phyloP scores from a whole-genome alignment of 2,797 vertebrate genomes.

The Oreonectes daqikongensis region DNA sequence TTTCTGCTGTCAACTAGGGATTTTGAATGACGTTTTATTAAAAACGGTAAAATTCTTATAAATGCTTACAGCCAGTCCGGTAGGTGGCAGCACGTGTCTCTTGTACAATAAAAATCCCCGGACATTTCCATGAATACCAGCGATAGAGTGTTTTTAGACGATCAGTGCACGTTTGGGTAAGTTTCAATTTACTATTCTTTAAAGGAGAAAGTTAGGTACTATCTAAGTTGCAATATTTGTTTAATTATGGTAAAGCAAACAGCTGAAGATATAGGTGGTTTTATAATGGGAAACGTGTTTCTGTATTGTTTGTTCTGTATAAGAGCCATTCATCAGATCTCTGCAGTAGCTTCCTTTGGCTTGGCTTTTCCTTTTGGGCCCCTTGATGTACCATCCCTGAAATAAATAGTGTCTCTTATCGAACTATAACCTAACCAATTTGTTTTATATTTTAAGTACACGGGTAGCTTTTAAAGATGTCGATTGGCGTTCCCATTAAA shows the following conservation, averaged over 20 bases:
- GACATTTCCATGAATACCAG: background rate
- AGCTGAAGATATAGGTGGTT: background rate
- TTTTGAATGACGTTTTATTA: background rate
- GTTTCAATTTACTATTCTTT: background rate
- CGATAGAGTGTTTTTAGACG: slow-evolving; percentile 3
- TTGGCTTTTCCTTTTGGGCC: background rate
- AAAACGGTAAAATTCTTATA: background rate
- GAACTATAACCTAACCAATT: background rate
- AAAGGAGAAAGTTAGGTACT: no score
- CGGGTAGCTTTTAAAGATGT: slow-evolving; percentile 77
- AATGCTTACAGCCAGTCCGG: background rate
- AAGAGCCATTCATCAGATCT: background rate
- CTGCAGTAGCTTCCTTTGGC: background rate
- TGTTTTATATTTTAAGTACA: background rate
- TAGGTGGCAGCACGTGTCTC: slow-evolving; percentile 14
- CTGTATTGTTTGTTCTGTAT: background rate
- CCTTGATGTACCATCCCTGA: no score
- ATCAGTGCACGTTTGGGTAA: slow-evolving; percentile 4
- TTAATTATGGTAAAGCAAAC: background rate
- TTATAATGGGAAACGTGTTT: background rate
- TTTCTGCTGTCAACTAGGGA: background rate
- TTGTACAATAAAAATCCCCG: background rate
- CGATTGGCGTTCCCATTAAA: slow-evolving; percentile 96
- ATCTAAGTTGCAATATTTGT: no score
- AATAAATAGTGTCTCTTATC: background rate